Percentiles rank a stretch among this genome's conserved stretches.
phyloP scores from a whole-genome alignment of 2,113 vertebrate genomes.

The Platysteira castanea region DNA sequence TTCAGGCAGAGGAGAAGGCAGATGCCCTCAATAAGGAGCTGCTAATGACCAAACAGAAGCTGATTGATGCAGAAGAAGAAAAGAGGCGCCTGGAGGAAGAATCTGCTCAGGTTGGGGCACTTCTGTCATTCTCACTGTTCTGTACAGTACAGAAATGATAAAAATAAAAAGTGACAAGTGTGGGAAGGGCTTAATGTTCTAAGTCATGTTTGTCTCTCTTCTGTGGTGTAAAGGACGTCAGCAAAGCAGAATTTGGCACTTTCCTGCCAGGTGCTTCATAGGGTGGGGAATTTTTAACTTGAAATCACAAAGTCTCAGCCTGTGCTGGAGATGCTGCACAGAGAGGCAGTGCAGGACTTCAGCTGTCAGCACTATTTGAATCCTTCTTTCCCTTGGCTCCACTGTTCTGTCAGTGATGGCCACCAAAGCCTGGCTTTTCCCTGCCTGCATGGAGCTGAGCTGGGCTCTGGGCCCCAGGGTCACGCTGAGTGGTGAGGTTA shows the following conservation, averaged over 20 bases:
- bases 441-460: neutral
- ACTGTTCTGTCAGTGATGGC: neutral
- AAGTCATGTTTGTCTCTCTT: neutral
- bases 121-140: neutral
- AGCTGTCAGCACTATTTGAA: neutral
- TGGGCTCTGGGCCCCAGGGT: neutral
- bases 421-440: neutral
- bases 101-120: constrained; percentile 84
- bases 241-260: neutral
- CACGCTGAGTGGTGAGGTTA: neutral
- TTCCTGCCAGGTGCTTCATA: constrained; percentile 12
- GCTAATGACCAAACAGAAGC: constrained; percentile 96
- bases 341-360: neutral
- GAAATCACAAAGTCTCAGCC: neutral
- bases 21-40: constrained; percentile 97
- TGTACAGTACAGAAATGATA: neutral
- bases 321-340: neutral
- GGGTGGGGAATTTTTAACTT: neutral
- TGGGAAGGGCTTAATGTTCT: constrained; percentile 4
- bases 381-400: neutral
- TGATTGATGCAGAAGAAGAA: constrained; percentile 95
- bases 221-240: neutral
- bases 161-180: neutral
- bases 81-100: constrained; percentile 93
- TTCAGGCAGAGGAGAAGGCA: constrained; percentile 95